phyloP scores from a whole-genome alignment of 1,140 invertebrate species.

The Papilio xuthus region DNA sequence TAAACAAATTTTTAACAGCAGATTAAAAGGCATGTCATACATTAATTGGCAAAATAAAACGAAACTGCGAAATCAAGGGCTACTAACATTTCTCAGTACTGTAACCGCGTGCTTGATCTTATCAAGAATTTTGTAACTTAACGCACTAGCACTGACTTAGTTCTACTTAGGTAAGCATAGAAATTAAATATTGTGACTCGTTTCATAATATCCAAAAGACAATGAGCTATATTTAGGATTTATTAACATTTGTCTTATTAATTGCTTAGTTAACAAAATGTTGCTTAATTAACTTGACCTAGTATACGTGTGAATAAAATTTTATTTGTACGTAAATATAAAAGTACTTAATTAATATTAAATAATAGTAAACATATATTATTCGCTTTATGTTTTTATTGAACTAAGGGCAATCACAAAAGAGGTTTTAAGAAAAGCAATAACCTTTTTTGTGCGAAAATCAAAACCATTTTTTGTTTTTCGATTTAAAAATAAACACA shows the following conservation, averaged over 20 bases:
- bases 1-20: neutral
- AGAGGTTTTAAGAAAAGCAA: no score
- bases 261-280: neutral
- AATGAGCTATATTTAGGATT: conserved; percentile 23
- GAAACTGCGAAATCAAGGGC: conserved; percentile 36
- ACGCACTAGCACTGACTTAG: conserved; percentile 37
- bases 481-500: neutral
- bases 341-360: neutral
- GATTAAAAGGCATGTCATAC: conserved; percentile 17
- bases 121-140: conserved; percentile 44
- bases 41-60: conserved; percentile 43
- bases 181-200: conserved; percentile 4
- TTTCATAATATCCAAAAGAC: neutral
- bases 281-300: conserved; percentile 6
- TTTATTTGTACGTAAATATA: neutral
- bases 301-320: neutral
- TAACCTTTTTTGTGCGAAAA: neutral
- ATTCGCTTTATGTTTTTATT: neutral
- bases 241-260: conserved; percentile 13
- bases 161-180: conserved; percentile 2
- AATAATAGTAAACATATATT: neutral
- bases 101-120: conserved; percentile 35
- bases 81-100: conserved; percentile 32
- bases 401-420: neutral
- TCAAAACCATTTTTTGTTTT: neutral